phyloP scores from a whole-genome alignment of 2,888 invertebrate genomes.

The Eupithecia insigniata region DNA sequence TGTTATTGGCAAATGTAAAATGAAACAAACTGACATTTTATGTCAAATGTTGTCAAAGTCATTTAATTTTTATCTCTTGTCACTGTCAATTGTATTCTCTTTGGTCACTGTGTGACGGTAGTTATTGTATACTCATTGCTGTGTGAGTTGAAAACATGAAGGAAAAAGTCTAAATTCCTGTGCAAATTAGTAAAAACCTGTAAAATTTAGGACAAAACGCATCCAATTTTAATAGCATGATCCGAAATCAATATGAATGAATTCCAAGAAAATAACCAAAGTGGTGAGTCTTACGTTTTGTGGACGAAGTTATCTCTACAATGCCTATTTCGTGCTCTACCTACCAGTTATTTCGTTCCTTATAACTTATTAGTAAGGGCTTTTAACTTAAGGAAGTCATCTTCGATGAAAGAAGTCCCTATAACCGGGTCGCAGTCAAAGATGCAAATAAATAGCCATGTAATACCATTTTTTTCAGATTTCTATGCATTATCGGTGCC shows the following conservation, averaged over 20 bases:
- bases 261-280: background rate
- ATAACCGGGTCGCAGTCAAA: background rate
- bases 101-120: too few relatives aligned
- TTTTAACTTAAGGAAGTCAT: background rate
- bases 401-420: background rate
- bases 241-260: background rate
- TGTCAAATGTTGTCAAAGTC: background rate
- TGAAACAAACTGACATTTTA: background rate
- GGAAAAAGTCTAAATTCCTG: background rate
- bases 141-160: background rate
- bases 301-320: background rate
- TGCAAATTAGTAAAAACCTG: background rate
- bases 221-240: background rate
- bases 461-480: conserved; percentile 29
- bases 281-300: background rate
- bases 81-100: too few relatives aligned
- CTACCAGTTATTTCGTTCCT: background rate
- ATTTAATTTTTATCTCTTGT: background rate
- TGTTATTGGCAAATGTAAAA: too few relatives aligned
- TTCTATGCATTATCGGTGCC: conserved; percentile 33
- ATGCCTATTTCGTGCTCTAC: background rate
- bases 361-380: background rate
- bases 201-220: background rate
- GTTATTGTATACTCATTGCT: too few relatives aligned
- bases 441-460: background rate